phyloP scores from a whole-genome alignment of 2,797 vertebrate genomes.

The Odontamblyopus lacepedii region DNA sequence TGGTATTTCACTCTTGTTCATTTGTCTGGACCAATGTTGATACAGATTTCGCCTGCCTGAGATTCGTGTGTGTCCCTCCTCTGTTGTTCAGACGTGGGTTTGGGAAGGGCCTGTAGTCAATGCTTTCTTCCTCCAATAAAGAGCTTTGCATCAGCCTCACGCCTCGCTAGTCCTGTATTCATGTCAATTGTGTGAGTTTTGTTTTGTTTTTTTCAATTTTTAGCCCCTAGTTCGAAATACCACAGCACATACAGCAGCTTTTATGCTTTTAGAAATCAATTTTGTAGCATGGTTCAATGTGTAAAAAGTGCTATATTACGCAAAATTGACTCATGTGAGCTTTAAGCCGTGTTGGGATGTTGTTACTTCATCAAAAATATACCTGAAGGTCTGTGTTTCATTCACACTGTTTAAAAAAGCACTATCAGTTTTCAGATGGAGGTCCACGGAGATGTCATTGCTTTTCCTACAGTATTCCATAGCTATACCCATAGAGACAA shows the following conservation, averaged over 20 bases:
- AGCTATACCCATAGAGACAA: no score
- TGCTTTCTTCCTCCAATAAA: slow-evolving; percentile 65
- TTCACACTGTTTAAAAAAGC: no score
- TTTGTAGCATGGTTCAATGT: background rate
- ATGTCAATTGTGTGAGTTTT: background rate
- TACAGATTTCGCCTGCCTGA: slow-evolving; percentile 30
- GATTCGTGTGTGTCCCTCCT: slow-evolving; percentile 31
- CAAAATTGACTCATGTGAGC: no score
- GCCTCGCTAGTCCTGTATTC: slow-evolving; percentile 16
- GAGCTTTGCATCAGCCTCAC: slow-evolving; percentile 58
- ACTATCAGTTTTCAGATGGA: no score
- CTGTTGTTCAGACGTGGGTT: slow-evolving; percentile 40
- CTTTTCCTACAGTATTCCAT: no score
- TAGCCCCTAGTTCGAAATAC: background rate
- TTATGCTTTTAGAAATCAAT: background rate
- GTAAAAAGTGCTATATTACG: no score
- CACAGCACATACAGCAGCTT: background rate
- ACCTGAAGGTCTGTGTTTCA: no score
- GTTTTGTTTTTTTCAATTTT: background rate
- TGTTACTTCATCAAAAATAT: no score
- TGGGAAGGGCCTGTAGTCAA: slow-evolving; percentile 42
- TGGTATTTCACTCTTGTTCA: slow-evolving; percentile 39
- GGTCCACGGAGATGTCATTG: no score
- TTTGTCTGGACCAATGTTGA: slow-evolving; percentile 56
- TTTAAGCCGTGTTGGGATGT: no score